Conservation (phyloP, 2,888 invertebrate genomes). For the Lampropteryx suffumata region DNA sequence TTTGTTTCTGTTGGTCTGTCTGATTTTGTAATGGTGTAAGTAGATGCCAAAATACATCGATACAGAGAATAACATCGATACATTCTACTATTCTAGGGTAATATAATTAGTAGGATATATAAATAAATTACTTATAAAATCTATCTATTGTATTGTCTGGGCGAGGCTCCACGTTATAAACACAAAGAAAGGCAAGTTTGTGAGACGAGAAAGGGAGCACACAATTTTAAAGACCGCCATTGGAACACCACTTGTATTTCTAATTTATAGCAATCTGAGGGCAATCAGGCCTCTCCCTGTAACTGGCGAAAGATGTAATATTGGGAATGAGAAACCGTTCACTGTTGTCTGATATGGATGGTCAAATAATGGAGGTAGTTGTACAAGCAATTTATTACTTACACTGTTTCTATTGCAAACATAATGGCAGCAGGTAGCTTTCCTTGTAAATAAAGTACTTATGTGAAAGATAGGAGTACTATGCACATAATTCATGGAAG, state of each 20-base stretch:
- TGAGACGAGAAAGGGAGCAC: constrained; percentile 77
- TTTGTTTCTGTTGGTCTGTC: too few relatives aligned
- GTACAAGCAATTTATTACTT: constrained; percentile 46
- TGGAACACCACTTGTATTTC: constrained; percentile 71
- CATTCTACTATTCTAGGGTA: too few relatives aligned
- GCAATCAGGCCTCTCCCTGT: constrained; percentile 74
- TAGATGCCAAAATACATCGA: too few relatives aligned
- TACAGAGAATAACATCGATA: too few relatives aligned
- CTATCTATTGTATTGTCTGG: constrained; percentile 46
- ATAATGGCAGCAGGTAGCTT: constrained; percentile 43
- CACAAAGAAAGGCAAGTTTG: constrained; percentile 78
- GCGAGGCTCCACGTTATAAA: constrained; percentile 52
- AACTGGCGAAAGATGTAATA: constrained; percentile 71
- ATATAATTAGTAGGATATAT: too few relatives aligned
- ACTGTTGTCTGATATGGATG: constrained; percentile 56
- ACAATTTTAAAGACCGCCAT: constrained; percentile 75
- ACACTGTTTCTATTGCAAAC: constrained; percentile 43
- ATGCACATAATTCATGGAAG: too few relatives aligned
- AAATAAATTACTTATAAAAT: constrained; percentile 1
- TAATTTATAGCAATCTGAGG: constrained; percentile 78
- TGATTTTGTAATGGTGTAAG: too few relatives aligned
- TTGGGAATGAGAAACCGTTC: constrained; percentile 69
- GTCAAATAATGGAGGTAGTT: constrained; percentile 49
- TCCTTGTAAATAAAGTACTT: constrained; percentile 33
- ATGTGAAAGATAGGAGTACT: too few relatives aligned